Conservation (phyloP, 2,113 vertebrate genomes). For the Elachura formosa region DNA sequence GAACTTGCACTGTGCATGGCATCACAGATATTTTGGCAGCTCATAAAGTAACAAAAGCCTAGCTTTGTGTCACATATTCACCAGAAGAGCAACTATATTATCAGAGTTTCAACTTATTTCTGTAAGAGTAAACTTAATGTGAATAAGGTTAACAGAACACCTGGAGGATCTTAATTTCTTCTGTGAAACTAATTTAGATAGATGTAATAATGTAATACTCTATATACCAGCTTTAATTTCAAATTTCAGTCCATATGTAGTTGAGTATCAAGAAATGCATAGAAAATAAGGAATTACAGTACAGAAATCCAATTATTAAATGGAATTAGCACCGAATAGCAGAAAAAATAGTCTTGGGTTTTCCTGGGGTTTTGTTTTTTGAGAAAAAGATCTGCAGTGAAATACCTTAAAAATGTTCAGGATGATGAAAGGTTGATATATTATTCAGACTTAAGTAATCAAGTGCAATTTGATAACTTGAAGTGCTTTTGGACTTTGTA, state of each 20-base stretch:
- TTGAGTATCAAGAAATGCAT: not conserved
- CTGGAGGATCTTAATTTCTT: not conserved
- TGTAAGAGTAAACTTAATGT: not conserved
- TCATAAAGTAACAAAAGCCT: not conserved
- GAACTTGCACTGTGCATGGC: not conserved
- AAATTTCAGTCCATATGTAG: not conserved
- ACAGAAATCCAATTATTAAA: not conserved
- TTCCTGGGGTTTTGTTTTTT: not conserved
- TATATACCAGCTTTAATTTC: not conserved
- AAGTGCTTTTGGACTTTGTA: constrained; percentile 64
- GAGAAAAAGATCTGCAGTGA: not conserved
- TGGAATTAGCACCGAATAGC: not conserved
- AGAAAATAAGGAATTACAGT: not conserved
- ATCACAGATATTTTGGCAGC: not conserved
- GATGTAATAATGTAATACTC: not conserved
- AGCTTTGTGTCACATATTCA: not conserved
- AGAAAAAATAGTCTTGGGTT: not conserved
- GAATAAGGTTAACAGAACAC: not conserved
- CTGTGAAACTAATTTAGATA: not conserved
- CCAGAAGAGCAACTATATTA: not conserved
- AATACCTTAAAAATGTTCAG: constrained; percentile 31
- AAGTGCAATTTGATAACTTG: constrained; percentile 58
- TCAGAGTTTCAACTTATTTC: not conserved
- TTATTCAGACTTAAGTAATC: constrained; percentile 65
- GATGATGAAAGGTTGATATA: constrained; percentile 45